Evolutionary conservation across 2,888 invertebrate species (phyloP), one percentile per base, ranked within the genome.

Genomic region (Nomada ruficornis): DNA sequence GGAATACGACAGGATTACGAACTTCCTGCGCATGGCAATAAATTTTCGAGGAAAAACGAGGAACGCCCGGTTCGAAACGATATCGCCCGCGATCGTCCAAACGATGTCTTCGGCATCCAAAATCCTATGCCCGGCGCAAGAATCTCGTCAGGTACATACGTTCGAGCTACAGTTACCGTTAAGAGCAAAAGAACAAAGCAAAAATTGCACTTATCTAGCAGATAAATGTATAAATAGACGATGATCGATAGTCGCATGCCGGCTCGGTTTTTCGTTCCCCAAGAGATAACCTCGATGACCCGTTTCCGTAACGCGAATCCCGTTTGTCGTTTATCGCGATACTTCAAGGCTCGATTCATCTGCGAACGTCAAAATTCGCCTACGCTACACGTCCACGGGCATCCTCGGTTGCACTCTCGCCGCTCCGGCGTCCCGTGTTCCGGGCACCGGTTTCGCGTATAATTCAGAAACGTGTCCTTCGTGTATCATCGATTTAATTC

Each of bases 401-500:
- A 68, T 77, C 50, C 73, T 23, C 50, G n/a, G 44, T 64, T 42
- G 77, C 64, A 11, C 55, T 60, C 50, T 50, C 47, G 44, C 26
- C 29, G 69, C 4, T 52, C 55, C 57, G 20, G 20, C 57, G 68
- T 52, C 54, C 60, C 63, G 7, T 52, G 47, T 36, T 50, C 60
- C 15, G 77, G 55, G 29, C 82, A 72, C 47, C 82, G 74, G 78
- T 82, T 79, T 75, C 67, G 63, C 82, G 74, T 80, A 77, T 83
- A 75, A 83, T 78, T 83, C 74, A 82, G 67, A 78, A 78, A 20
- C 74, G 78, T 68, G 83, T 77, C 71, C 74, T 63, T 54, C 78
- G 73, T 75, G 72, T 75, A 79, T 75, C 83, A 74, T 82, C 78
- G 82, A 79, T 83, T 82, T 75, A 82, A 83, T 82, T 72, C 79